These are phyloP conservation scores for Chelonia mydas DNA, from an alignment of 2,797 vertebrate species.

Conservation along the genomic window DNA sequence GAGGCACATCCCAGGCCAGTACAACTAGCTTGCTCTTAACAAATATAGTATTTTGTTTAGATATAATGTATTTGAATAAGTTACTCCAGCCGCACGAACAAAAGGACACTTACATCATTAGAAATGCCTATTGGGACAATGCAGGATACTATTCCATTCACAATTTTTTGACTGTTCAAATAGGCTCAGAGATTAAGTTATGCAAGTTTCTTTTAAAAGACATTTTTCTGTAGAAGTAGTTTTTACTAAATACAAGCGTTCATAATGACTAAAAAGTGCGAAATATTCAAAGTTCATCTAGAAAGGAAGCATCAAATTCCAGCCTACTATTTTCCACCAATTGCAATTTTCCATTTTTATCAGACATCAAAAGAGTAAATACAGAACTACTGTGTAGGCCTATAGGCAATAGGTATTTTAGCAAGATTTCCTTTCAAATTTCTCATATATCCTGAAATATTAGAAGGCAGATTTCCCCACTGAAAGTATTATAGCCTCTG, in stretches of 20 bases:
- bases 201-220: not conserved
- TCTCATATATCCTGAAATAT: not conserved
- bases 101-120: not conserved
- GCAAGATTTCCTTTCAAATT: not conserved
- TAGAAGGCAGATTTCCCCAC: not conserved
- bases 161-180: not conserved
- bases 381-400: not conserved
- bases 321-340: not conserved
- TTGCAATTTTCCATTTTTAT: not conserved
- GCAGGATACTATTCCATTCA: not conserved
- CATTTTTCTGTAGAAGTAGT: not conserved
- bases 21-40: not conserved
- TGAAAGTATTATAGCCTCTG: not conserved
- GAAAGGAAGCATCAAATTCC: not conserved
- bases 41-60: not conserved
- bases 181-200: not conserved
- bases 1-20: not conserved
- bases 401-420: not conserved
- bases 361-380: not conserved
- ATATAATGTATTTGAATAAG: not conserved
- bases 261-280: not conserved
- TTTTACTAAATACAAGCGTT: not conserved
- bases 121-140: not conserved
- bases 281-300: not conserved
- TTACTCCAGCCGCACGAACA: not conserved